Evolutionary conservation across 37 sponge, comb jelly and placozoan genomes (phyloP).

Genomic region (Bolinopsis microptera): DNA sequence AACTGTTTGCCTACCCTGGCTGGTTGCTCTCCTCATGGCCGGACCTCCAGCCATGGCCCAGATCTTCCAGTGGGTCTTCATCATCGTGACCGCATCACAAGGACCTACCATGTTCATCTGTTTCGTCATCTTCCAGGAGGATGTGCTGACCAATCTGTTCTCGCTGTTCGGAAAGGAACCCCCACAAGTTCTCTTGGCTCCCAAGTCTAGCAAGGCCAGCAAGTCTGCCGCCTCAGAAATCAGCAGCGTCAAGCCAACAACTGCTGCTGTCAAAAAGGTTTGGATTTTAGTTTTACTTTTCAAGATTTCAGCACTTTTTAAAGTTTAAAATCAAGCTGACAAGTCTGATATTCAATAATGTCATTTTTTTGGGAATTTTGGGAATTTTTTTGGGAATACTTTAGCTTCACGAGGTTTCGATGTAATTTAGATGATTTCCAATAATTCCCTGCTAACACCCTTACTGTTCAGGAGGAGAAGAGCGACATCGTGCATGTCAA

Average conservation of each 20-base stretch:
- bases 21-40: background rate
- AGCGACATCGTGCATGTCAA: background rate
- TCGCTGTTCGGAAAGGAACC: constrained; percentile 5
- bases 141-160: constrained; percentile 50
- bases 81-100: constrained; percentile 32
- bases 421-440: too few species aligned
- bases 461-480: background rate
- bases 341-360: too few species aligned
- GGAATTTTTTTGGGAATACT: too few species aligned
- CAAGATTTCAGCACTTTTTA: too few species aligned
- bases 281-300: background rate
- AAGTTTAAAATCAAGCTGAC: too few species aligned
- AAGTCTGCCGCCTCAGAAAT: constrained; percentile 28
- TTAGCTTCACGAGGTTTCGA: too few species aligned
- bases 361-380: too few species aligned
- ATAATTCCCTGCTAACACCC: too few species aligned
- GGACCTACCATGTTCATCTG: constrained; percentile 47
- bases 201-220: background rate
- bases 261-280: background rate
- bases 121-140: constrained; percentile 67
- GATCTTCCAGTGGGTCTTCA: constrained; percentile 64
- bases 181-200: background rate
- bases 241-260: background rate
- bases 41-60: background rate
- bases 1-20: constrained; percentile 47